Conservation (phyloP, 2,797 vertebrate species). For the Amniataba percoides region DNA sequence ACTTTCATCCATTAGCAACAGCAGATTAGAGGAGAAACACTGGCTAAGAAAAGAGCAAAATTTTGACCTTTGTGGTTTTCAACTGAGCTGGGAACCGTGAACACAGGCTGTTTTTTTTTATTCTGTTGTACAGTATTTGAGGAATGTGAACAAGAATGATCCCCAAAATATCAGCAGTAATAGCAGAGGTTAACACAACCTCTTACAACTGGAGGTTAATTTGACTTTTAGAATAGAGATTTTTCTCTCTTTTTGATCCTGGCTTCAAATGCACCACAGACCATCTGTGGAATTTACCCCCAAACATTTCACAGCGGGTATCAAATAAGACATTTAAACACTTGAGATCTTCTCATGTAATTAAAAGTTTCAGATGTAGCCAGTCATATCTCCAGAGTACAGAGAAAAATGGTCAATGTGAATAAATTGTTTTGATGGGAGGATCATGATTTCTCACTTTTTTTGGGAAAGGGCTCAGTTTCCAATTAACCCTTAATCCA, state of each 20-base stretch:
- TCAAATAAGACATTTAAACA: constrained; percentile 17
- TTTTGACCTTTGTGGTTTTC: constrained; percentile 55
- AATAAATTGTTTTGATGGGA: neutral
- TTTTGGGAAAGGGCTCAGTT: neutral
- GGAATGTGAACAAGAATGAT: neutral
- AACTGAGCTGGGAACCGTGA: constrained; percentile 23
- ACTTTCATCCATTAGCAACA: constrained; percentile 82
- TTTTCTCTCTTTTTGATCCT: constrained; percentile 16
- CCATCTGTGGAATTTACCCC: constrained; percentile 7
- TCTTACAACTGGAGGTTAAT: constrained; percentile 23
- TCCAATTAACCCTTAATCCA: neutral
- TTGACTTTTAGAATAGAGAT: constrained; percentile 12
- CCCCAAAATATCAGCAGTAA: neutral
- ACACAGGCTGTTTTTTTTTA: neutral
- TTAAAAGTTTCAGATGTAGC: neutral
- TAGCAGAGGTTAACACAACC: neutral
- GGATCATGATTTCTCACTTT: neutral
- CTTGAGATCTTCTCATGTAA: constrained; percentile 8
- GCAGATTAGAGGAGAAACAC: constrained; percentile 77
- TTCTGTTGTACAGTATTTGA: neutral
- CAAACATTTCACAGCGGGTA: constrained; percentile 14
- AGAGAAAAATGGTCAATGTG: neutral
- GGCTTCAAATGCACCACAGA: constrained; percentile 13
- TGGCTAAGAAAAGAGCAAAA: constrained; percentile 55
- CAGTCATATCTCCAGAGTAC: neutral